Evolutionary conservation across 2,113 vertebrate species (phyloP), one percentile per base, ranked within the genome.

Genomic region (Ascaphus truei): DNA sequence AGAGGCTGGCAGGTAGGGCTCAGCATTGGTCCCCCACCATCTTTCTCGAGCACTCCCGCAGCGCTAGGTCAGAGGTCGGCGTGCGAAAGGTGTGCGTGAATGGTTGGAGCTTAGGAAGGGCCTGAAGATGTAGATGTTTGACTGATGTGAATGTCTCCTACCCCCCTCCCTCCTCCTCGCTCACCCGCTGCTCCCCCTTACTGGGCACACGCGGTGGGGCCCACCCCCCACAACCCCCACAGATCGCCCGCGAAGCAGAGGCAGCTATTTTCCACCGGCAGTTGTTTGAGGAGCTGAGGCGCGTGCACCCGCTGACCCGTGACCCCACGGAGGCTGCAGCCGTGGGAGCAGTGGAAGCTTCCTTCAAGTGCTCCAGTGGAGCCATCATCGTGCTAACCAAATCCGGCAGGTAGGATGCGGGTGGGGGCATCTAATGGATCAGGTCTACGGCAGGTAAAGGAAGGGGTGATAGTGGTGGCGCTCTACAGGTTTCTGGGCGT

Each of bases 171-270:
- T 15, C 66, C 13, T 60, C 74, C 75, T 78, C 72, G 72, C 73
- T 71, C 12, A 76, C 73, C 79, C 73, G 72, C 71, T 84, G 76
- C 83, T 1, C 76, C 81, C 0, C 81, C 73, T 89, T 80, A 39
- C 12, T 52, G 55, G 65, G 57, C 45, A 71, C 31, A 52, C 41
- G 43, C 34, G 55, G 67, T 31, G 39, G 18, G 20, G 8, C 43
- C 43, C 16, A 47, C 7, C 31, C 45, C 7, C 59, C 30, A 37
- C 30, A 71, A 5, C 48, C 27, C 61, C 23, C 26, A 27, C 83
- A 99, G 97, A 98, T 99, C 79, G 95, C 97, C 79, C 95, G 96
- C 62, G 97, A 99, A 86, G 97, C 96, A 47, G 96, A 99, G 85
- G 97, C 95, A 12, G 96, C 96, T 83, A 96, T 93, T 92, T 98